Percentiles rank a stretch among this genome's conserved stretches.
Conservation (phyloP, 2,797 vertebrate genomes). For the Acestrorhynchus altus region DNA sequence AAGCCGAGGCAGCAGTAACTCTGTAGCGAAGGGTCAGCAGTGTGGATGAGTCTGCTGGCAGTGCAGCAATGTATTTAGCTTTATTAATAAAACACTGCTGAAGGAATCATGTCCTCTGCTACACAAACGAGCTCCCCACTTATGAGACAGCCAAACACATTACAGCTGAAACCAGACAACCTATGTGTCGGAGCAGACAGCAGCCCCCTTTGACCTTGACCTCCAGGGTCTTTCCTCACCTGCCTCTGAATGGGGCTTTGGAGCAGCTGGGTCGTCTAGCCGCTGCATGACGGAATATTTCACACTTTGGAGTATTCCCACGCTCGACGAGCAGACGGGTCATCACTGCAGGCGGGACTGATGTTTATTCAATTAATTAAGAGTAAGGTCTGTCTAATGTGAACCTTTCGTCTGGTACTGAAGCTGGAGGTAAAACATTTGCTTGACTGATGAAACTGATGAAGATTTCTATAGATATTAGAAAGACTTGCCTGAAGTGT, state of each 20-base stretch:
- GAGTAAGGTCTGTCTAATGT: slow-evolving; percentile 9
- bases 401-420: neutral
- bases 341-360: slow-evolving; percentile 28
- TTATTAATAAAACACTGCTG: slow-evolving; percentile 34
- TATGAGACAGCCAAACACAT: slow-evolving; percentile 77
- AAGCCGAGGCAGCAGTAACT: neutral
- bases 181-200: slow-evolving; percentile 62
- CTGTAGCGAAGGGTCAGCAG: too few species aligned
- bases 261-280: slow-evolving; percentile 83
- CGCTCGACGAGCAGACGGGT: slow-evolving; percentile 51
- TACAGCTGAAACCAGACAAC: slow-evolving; percentile 63
- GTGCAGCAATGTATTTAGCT: slow-evolving; percentile 38
- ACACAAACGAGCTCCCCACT: slow-evolving; percentile 72
- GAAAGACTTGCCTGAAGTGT: too few species aligned
- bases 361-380: slow-evolving; percentile 33
- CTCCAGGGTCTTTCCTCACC: slow-evolving; percentile 77
- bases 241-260: slow-evolving; percentile 77
- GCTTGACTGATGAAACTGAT: too few species aligned
- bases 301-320: slow-evolving; percentile 75
- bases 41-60: too few species aligned
- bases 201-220: slow-evolving; percentile 83
- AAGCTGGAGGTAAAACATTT: neutral
- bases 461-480: too few species aligned
- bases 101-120: slow-evolving; percentile 62
- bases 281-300: slow-evolving; percentile 68